These are phyloP conservation scores for Erebia aethiops DNA, from an alignment of 2,888 invertebrate genomes.

Conservation along the genomic window DNA sequence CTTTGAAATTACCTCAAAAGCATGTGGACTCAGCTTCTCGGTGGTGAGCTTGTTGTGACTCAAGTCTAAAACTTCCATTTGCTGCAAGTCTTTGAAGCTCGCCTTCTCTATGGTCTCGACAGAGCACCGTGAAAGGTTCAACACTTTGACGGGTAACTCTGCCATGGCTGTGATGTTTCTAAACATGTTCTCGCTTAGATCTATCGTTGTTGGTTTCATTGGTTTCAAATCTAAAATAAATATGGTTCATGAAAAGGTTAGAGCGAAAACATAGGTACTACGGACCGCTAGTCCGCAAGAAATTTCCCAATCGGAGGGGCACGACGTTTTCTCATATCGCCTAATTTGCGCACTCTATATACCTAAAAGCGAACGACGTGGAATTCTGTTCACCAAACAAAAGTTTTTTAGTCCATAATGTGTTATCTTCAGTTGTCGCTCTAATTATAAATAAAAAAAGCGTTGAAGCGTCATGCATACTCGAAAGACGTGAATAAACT, in stretches of 20 bases:
- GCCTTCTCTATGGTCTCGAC: slow-evolving; percentile 84
- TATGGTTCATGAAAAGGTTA: not conserved
- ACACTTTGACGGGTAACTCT: slow-evolving; percentile 71
- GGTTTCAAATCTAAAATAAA: slow-evolving; percentile 57
- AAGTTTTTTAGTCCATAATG: too few relatives aligned
- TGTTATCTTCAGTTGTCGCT: too few relatives aligned
- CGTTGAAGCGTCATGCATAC: too few relatives aligned
- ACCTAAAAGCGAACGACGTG: too few relatives aligned
- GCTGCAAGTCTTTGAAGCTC: slow-evolving; percentile 85
- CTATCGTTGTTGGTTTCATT: slow-evolving; percentile 63
- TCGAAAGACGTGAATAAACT: too few relatives aligned
- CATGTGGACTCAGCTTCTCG: slow-evolving; percentile 83
- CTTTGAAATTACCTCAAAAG: slow-evolving; percentile 84
- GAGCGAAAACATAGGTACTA: too few relatives aligned
- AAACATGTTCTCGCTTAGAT: slow-evolving; percentile 74
- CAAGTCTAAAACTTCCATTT: slow-evolving; percentile 85
- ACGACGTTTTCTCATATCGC: too few relatives aligned
- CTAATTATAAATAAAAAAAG: too few relatives aligned
- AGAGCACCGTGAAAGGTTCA: slow-evolving; percentile 85
- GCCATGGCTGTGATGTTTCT: slow-evolving; percentile 80
- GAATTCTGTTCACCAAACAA: too few relatives aligned
- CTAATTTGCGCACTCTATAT: too few relatives aligned
- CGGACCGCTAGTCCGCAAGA: too few relatives aligned
- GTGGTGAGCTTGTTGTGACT: slow-evolving; percentile 86
- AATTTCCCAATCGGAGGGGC: too few relatives aligned